Evolutionary conservation across 2,888 invertebrate genomes (phyloP), one percentile per base, ranked within the genome.

Genomic region (Ophioninae sp.): DNA sequence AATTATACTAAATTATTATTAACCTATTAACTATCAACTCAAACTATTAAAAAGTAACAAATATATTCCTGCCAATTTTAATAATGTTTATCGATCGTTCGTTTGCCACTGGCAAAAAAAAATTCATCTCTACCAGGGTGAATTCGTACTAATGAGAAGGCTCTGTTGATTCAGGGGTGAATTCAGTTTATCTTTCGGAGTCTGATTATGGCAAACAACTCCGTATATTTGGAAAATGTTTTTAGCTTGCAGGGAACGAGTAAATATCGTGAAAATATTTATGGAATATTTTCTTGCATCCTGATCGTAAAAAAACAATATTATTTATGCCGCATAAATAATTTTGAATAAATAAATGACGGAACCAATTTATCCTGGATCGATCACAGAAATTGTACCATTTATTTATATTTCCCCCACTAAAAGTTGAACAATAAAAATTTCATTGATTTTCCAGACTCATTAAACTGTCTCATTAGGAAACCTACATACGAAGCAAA

Each of bases 381-480:
- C 30, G 72, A 64, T 65, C 56, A 17, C 23, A 65, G 72, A n/a
- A 23, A 51, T 61, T 65, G 37, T 37, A 65, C 64, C 6, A 41
- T 6, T 7, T 64, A 63, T 61, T 13, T 23, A 39, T 73, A 39
- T 64, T 41, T 20, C 30, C 63, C 72, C 41, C 59, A 61, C 41
- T 59, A 44, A 44, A 51, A 68, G 65, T 61, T 30, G 2, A 30
- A 68, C 68, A 51, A 68, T 80, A 68, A 64, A 74, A 63, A 51
- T 64, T n/a, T 7, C 68, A 39, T 80, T 63, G 23, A 37, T 61
- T 68, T 74, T 59, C 61, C 51, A 20, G 8, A 10, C 79, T 80
- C 68, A 74, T 68, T 74, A 74, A 68, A 63, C 39, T n/a, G 51
- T 39, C 68, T 63, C 74, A 80, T 80, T 80, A 74, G 8, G 68